phyloP scores from a whole-genome alignment of 53 echinoderm and acorn worm species.

The Apostichopus leukothele region DNA sequence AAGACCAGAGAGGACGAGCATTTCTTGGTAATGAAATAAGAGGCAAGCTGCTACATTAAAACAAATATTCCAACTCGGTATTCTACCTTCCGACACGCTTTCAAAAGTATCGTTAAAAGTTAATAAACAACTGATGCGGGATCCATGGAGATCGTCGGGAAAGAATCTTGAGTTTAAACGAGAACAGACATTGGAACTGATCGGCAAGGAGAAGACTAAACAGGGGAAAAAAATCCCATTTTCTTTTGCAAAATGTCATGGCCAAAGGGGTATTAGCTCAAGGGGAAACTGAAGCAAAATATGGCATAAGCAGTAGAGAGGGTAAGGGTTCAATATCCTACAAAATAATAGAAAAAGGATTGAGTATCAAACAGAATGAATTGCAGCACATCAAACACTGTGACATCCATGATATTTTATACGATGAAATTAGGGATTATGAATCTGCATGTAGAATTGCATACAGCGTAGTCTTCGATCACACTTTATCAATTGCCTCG shows the following conservation, averaged over 20 bases:
- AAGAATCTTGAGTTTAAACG: not conserved
- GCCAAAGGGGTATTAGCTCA: not conserved
- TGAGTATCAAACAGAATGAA: too few relatives aligned
- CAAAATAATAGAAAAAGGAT: not conserved
- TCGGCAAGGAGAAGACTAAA: not conserved
- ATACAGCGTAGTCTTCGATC: too few relatives aligned
- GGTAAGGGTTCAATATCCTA: not conserved
- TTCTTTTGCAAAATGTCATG: not conserved
- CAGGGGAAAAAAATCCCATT: not conserved
- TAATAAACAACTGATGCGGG: slow-evolving; percentile 3
- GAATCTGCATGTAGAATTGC: too few relatives aligned
- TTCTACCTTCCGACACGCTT: not conserved
- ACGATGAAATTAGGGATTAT: too few relatives aligned
- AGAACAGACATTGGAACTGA: not conserved
- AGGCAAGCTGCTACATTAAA: not conserved
- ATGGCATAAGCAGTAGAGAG: not conserved
- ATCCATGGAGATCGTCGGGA: not conserved
- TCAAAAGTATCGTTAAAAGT: not conserved
- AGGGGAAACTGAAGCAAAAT: slow-evolving; percentile 4
- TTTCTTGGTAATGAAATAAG: not conserved
- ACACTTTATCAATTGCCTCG: too few relatives aligned
- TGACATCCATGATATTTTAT: too few relatives aligned
- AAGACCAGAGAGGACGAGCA: not conserved
- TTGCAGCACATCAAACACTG: too few relatives aligned
- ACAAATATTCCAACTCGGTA: not conserved